These are phyloP conservation scores for Nudaria mundana DNA, from an alignment of 2,888 invertebrate species.

Conservation along the genomic window DNA sequence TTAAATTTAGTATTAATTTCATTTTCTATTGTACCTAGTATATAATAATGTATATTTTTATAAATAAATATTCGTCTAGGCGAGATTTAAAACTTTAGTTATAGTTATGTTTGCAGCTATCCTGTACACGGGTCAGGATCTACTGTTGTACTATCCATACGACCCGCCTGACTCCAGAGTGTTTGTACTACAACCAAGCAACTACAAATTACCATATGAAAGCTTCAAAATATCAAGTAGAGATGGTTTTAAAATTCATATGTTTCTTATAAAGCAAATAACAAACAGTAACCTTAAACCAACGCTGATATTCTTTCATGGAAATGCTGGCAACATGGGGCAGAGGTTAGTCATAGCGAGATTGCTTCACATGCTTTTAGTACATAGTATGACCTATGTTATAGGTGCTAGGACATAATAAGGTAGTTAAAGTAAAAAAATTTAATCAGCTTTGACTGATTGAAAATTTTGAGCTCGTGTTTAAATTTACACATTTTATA, in stretches of 20 bases:
- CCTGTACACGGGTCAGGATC: conserved; percentile 92
- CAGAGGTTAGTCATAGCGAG: conserved; percentile 89
- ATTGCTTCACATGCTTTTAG: no score
- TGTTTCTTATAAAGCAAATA: conserved; percentile 90
- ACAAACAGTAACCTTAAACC: conserved; percentile 86
- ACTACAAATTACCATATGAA: conserved; percentile 93
- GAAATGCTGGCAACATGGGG: conserved; percentile 98
- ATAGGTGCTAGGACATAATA: no score
- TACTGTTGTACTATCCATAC: conserved; percentile 93
- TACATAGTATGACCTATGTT: no score
- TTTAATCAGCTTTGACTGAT: no score
- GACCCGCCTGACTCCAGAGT: conserved; percentile 93
- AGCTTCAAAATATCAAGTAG: conserved; percentile 85
- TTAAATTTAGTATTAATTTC: no score
- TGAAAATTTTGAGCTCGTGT: no score
- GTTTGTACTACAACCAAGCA: conserved; percentile 93
- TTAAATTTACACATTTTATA: no score
- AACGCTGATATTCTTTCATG: conserved; percentile 95
- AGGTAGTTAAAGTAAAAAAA: no score
- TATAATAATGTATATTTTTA: no score
- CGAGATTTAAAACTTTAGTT: no score
- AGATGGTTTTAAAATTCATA: conserved; percentile 89
- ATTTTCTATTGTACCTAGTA: no score
- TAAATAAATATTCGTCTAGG: no score
- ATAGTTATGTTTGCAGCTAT: conserved; percentile 83